Percentiles rank a stretch among this genome's conserved stretches.
These are phyloP conservation scores for Morpho achilles DNA, from an alignment of 2,888 invertebrate species.

Conservation along the genomic window DNA sequence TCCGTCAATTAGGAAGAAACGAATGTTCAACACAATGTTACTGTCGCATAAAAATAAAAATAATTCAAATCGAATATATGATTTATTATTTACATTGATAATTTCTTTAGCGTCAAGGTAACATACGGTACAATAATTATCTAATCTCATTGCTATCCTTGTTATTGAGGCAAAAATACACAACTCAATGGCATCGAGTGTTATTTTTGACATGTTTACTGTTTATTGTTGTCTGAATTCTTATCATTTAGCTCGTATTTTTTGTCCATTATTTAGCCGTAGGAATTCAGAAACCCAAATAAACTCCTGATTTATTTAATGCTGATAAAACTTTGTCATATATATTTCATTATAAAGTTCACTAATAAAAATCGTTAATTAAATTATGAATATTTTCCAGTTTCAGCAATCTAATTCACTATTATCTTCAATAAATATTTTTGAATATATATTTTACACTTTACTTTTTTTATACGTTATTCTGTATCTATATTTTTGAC, in stretches of 20 bases:
- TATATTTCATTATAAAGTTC: too few relatives aligned
- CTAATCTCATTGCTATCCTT: conserved; percentile 25
- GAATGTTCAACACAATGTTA: too few relatives aligned
- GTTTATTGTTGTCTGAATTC: conserved; percentile 5
- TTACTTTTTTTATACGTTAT: too few relatives aligned
- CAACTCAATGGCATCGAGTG: conserved; percentile 9
- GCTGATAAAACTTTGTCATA: too few relatives aligned
- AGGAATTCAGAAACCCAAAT: too few relatives aligned
- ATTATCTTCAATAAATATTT: too few relatives aligned
- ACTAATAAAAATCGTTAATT: not conserved
- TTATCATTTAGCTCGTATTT: not conserved
- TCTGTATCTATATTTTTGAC: too few relatives aligned
- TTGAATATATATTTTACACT: too few relatives aligned
- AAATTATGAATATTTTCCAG: too few relatives aligned
- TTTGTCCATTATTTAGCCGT: too few relatives aligned
- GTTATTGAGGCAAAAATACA: conserved; percentile 21
- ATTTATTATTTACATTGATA: conserved; percentile 5
- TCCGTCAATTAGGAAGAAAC: too few relatives aligned
- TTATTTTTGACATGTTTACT: conserved; percentile 10
- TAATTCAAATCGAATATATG: not conserved
- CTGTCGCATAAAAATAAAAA: not conserved
- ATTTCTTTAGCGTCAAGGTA: conserved; percentile 21
- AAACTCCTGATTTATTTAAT: too few relatives aligned
- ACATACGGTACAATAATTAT: conserved; percentile 20
- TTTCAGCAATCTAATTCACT: not conserved